Evolutionary conservation across 2,888 invertebrate genomes (phyloP).

Genomic region (Stramonita haemastoma): DNA sequence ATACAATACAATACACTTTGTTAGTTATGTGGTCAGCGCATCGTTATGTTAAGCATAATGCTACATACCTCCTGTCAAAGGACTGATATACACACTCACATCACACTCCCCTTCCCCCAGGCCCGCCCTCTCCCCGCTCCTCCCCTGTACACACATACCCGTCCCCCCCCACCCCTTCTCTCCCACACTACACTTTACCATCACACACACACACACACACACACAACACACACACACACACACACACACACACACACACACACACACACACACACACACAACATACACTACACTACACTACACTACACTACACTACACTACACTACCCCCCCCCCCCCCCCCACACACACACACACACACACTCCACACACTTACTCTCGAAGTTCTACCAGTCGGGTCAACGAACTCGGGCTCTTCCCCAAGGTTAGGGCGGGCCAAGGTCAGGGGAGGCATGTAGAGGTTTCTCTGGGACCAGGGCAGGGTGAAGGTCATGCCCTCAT

Average conservation of each 20-base stretch:
- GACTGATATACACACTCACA: not conserved
- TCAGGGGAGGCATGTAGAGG: slow-evolving; percentile 26
- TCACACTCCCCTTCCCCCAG: not conserved
- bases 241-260: not conserved
- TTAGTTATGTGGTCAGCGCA: too few species aligned
- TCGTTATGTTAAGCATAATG: too few species aligned
- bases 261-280: not conserved
- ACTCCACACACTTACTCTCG: not conserved
- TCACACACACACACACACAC: not conserved
- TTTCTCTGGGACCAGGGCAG: slow-evolving; percentile 14
- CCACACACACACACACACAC: not conserved
- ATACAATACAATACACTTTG: too few species aligned
- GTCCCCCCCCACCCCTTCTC: too few species aligned
- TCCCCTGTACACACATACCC: too few species aligned
- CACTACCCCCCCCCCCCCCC: too few species aligned
- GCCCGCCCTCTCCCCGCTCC: too few species aligned
- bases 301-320: not conserved
- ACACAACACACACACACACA: not conserved
- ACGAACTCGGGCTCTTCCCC: not conserved
- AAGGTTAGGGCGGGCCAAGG: not conserved
- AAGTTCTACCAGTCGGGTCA: not conserved
- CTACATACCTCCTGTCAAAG: not conserved
- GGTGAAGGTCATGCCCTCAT: not conserved
- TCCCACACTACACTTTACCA: too few species aligned
- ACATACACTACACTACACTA: too few species aligned